Evolutionary conservation across 2,888 invertebrate genomes (phyloP).

Genomic region (Epinotia bilunana): DNA sequence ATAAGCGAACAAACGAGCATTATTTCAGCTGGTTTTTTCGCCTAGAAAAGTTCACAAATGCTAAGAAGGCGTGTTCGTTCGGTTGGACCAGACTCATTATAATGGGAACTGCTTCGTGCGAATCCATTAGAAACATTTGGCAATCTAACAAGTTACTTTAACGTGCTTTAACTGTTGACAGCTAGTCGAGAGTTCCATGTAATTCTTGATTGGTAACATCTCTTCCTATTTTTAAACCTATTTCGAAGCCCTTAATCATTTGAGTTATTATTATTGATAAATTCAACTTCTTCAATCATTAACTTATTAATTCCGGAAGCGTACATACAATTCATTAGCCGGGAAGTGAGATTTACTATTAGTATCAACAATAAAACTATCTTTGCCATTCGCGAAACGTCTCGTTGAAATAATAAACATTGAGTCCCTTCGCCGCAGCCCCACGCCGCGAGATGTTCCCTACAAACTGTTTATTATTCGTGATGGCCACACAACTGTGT

Average conservation of each 20-base stretch:
- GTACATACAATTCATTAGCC: constrained; percentile 52
- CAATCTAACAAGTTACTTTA: neutral
- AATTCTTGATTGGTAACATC: constrained; percentile 43
- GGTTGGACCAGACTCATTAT: too few species aligned
- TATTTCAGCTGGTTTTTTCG: neutral
- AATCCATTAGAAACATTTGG: too few species aligned
- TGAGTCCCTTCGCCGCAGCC: constrained; percentile 50
- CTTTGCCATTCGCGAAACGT: constrained; percentile 55
- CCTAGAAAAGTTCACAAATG: too few species aligned
- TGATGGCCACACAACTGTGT: constrained; percentile 50
- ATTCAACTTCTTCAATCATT: constrained; percentile 47
- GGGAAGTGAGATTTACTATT: constrained; percentile 64
- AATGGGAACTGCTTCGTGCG: too few species aligned
- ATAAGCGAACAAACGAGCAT: neutral
- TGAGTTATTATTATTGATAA: constrained; percentile 42
- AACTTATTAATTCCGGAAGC: constrained; percentile 56
- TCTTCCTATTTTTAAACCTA: constrained; percentile 24
- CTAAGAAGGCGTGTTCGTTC: too few species aligned
- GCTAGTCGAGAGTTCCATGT: constrained; percentile 36
- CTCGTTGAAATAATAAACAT: constrained; percentile 63
- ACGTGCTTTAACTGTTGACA: neutral
- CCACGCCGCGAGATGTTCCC: constrained; percentile 45
- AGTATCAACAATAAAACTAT: constrained; percentile 59
- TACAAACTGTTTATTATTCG: constrained; percentile 43
- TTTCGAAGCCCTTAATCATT: neutral